Conservation (phyloP, 2,113 vertebrate species). For the Sinocyclocheilus grahami region DNA sequence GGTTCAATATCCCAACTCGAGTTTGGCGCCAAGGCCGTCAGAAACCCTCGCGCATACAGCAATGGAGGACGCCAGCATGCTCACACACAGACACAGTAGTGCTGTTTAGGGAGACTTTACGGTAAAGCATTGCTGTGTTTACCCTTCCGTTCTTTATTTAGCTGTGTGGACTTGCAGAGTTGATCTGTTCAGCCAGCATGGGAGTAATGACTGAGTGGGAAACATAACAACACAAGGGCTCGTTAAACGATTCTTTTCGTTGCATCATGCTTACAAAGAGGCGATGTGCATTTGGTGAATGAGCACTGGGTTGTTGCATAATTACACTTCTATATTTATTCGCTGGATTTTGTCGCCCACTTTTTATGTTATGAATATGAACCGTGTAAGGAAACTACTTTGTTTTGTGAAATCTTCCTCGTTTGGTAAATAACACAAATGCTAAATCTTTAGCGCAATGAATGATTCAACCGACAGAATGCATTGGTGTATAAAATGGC, state of each 20-base stretch:
- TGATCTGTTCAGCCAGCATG: not conserved
- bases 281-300: not conserved
- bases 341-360: not conserved
- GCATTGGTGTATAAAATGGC: too few relatives aligned
- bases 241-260: not conserved
- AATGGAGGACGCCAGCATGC: not conserved
- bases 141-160: not conserved
- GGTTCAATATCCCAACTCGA: slow-evolving; percentile 39
- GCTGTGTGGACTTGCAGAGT: not conserved
- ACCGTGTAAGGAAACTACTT: not conserved
- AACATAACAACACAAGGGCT: not conserved
- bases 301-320: not conserved
- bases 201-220: not conserved
- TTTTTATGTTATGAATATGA: not conserved
- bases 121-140: not conserved
- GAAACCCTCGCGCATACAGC: slow-evolving; percentile 29
- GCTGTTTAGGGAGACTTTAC: not conserved
- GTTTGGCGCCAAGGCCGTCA: slow-evolving; percentile 75
- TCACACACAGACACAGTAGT: not conserved
- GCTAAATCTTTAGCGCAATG: not conserved
- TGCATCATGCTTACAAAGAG: not conserved
- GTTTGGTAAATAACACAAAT: not conserved
- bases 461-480: not conserved
- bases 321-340: not conserved
- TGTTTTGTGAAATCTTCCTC: not conserved